phyloP scores from a whole-genome alignment of 2,888 invertebrate genomes.

The Orthosia incerta region DNA sequence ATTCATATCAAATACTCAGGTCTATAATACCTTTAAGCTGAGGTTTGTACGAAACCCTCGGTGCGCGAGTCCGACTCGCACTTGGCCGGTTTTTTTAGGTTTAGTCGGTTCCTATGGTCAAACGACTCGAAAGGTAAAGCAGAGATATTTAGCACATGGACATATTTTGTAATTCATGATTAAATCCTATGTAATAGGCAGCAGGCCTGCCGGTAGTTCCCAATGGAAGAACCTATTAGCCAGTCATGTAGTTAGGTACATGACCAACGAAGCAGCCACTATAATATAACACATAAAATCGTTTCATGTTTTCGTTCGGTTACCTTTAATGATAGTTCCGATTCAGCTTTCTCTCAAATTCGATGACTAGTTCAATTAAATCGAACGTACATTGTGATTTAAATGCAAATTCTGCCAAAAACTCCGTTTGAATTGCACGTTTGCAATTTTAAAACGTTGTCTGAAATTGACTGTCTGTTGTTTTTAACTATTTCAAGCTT shows the following conservation, averaged over 20 bases:
- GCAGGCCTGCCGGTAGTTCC: too few relatives aligned
- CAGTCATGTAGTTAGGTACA: too few relatives aligned
- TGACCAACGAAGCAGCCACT: too few relatives aligned
- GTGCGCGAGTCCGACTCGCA: too few relatives aligned
- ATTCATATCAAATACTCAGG: too few relatives aligned
- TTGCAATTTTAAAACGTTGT: constrained; percentile 19
- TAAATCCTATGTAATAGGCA: too few relatives aligned
- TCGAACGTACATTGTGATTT: constrained; percentile 20
- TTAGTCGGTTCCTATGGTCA: neutral
- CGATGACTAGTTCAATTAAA: constrained; percentile 12
- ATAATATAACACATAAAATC: neutral
- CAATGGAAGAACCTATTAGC: neutral
- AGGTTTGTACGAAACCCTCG: too few relatives aligned
- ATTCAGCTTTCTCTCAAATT: constrained; percentile 10
- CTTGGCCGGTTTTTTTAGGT: too few relatives aligned
- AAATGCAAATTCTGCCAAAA: constrained; percentile 43
- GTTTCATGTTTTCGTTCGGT: neutral
- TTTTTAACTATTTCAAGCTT: neutral
- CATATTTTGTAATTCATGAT: neutral
- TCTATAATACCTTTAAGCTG: too few relatives aligned
- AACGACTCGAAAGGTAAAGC: neutral
- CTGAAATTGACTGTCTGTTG: constrained; percentile 4
- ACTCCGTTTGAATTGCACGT: constrained; percentile 9
- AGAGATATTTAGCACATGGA: neutral
- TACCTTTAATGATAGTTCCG: constrained; percentile 22